Percentiles rank a stretch among this genome's conserved stretches.
phyloP scores from a whole-genome alignment of 2,113 vertebrate species.

The Plectropomus leopardus region DNA sequence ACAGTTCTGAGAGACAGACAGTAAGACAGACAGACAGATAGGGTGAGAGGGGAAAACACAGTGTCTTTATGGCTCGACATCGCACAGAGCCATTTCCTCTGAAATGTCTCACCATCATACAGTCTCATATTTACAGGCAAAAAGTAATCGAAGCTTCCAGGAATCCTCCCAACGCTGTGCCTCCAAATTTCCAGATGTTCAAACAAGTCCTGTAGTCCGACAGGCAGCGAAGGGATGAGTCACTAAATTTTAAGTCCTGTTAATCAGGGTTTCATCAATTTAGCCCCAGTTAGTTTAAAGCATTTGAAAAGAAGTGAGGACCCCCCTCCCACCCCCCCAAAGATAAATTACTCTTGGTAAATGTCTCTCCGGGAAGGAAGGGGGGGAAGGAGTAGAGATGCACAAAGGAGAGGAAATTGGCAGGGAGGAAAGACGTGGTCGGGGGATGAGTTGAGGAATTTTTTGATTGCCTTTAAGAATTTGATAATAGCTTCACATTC shows the following conservation, averaged over 20 bases:
- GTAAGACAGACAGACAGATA: constrained; percentile 49
- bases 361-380: constrained; percentile 57
- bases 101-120: constrained; percentile 25
- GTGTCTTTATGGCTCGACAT: constrained; percentile 71
- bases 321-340: constrained; percentile 37
- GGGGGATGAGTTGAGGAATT: constrained; percentile 51
- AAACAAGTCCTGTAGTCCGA: constrained; percentile 47
- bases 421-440: constrained; percentile 70
- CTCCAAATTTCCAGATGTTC: constrained; percentile 43
- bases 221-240: constrained; percentile 56
- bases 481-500: constrained; percentile 74
- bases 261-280: constrained; percentile 63
- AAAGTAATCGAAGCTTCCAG: constrained; percentile 38
- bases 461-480: constrained; percentile 80
- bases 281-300: constrained; percentile 73
- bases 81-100: constrained; percentile 57
- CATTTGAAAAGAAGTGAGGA: constrained; percentile 66
- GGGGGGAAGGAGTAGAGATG: constrained; percentile 23
- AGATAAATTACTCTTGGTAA: constrained; percentile 61
- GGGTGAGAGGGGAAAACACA: constrained; percentile 62
- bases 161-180: constrained; percentile 7
- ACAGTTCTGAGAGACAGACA: constrained; percentile 65
- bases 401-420: constrained; percentile 66
- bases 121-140: constrained; percentile 75
- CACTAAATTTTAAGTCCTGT: constrained; percentile 55